These are phyloP conservation scores for Hymenopus coronatus DNA, from an alignment of 2,888 invertebrate genomes.

Conservation along the genomic window DNA sequence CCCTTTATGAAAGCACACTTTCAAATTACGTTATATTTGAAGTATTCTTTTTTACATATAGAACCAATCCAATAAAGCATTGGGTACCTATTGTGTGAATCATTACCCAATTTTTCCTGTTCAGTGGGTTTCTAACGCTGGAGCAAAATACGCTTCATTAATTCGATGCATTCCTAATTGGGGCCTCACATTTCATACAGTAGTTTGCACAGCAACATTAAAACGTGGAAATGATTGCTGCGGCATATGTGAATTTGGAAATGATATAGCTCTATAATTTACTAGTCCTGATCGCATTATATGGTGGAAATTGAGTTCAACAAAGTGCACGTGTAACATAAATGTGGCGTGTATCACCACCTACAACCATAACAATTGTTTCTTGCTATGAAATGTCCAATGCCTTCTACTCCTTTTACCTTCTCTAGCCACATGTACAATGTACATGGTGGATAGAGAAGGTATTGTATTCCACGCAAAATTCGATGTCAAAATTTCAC, in stretches of 20 bases:
- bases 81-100: not conserved
- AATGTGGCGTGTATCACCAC: not conserved
- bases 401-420: too few species aligned
- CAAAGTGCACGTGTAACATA: not conserved
- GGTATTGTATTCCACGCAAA: too few species aligned
- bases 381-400: too few species aligned
- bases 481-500: too few species aligned
- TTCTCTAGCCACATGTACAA: too few species aligned
- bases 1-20: not conserved
- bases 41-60: not conserved
- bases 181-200: not conserved
- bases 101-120: not conserved
- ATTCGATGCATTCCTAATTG: not conserved
- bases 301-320: not conserved
- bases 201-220: not conserved
- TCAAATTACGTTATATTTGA: not conserved
- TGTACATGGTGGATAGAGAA: too few species aligned
- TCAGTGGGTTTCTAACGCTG: not conserved
- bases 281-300: not conserved
- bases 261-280: not conserved
- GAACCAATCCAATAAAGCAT: not conserved
- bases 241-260: not conserved
- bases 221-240: not conserved
- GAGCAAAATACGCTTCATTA: not conserved
- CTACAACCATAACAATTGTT: too few species aligned